Evolutionary conservation across 1,140 invertebrate species (phyloP).

Genomic region (Drosophila watanabei): DNA sequence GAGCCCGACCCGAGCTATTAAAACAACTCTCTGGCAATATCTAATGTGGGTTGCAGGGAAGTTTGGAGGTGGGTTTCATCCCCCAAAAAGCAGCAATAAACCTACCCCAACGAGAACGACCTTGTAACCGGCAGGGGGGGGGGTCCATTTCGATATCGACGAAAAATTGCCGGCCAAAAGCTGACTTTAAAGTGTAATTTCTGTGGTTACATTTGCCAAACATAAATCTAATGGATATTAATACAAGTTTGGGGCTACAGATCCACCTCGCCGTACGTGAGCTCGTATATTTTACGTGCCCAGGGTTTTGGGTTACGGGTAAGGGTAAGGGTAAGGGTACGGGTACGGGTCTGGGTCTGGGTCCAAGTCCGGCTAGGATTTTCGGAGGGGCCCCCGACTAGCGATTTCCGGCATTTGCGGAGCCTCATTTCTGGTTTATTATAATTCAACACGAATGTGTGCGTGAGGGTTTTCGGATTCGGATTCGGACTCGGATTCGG

Average conservation of each 20-base stretch:
- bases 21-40: constrained; percentile 69
- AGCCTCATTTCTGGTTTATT: constrained; percentile 80
- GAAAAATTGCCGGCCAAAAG: constrained; percentile 67
- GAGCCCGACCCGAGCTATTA: constrained; percentile 75
- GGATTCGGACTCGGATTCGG: not conserved
- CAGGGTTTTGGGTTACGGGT: not conserved
- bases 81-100: constrained; percentile 1
- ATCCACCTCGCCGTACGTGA: constrained; percentile 64
- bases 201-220: constrained; percentile 82
- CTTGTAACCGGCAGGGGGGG: constrained; percentile 8
- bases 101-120: constrained; percentile 20
- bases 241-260: constrained; percentile 67
- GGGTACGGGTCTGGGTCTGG: not conserved
- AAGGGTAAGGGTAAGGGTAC: not conserved
- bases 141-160: constrained; percentile 70
- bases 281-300: constrained; percentile 76
- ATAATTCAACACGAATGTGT: constrained; percentile 80
- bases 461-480: constrained; percentile 21
- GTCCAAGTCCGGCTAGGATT: constrained; percentile 25
- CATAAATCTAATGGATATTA: constrained; percentile 84
- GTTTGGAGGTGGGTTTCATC: not conserved
- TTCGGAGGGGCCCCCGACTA: constrained; percentile 53
- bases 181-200: constrained; percentile 80
- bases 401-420: constrained; percentile 79
- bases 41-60: constrained; percentile 51